Evolutionary conservation across 2,797 vertebrate species (phyloP).

Genomic region (Phoebastria nigripes): DNA sequence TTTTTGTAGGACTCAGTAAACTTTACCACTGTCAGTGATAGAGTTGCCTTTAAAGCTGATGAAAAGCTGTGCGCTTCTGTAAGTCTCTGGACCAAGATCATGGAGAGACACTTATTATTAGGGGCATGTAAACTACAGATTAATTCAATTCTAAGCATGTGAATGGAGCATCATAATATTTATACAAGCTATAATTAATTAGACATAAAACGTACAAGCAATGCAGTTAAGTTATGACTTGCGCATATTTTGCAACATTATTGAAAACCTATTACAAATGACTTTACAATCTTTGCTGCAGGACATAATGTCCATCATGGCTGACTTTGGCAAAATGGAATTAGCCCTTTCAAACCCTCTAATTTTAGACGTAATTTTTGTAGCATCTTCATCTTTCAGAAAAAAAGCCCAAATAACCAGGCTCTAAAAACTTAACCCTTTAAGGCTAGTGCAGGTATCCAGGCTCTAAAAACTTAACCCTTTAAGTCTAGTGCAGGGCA

Average conservation of each 20-base stretch:
- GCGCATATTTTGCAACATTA: not conserved
- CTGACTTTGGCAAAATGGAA: not conserved
- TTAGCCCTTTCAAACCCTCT: not conserved
- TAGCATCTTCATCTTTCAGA: not conserved
- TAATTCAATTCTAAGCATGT: slow-evolving; percentile 4
- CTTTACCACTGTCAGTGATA: not conserved
- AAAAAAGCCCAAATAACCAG: not conserved
- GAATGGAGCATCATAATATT: slow-evolving; percentile 16
- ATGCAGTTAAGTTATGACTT: not conserved
- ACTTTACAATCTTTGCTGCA: not conserved
- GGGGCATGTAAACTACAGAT: not conserved
- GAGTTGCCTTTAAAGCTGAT: not conserved
- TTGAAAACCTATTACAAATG: not conserved
- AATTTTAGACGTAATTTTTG: not conserved
- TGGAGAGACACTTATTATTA: not conserved
- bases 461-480: not conserved
- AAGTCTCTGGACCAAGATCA: not conserved
- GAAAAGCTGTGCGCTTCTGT: slow-evolving; percentile 7
- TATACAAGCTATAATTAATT: slow-evolving; percentile 1
- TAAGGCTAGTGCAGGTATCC: not conserved
- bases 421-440: not conserved
- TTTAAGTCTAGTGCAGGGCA: not conserved
- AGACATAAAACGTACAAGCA: not conserved
- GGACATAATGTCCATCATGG: not conserved
- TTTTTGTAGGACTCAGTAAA: slow-evolving; percentile 4